Percentiles rank a stretch among this genome's conserved stretches.
These are phyloP conservation scores for Hydractinia echinata DNA, from an alignment of 30 jellyfish, hydroid and myxozoan genomes.

Conservation along the genomic window DNA sequence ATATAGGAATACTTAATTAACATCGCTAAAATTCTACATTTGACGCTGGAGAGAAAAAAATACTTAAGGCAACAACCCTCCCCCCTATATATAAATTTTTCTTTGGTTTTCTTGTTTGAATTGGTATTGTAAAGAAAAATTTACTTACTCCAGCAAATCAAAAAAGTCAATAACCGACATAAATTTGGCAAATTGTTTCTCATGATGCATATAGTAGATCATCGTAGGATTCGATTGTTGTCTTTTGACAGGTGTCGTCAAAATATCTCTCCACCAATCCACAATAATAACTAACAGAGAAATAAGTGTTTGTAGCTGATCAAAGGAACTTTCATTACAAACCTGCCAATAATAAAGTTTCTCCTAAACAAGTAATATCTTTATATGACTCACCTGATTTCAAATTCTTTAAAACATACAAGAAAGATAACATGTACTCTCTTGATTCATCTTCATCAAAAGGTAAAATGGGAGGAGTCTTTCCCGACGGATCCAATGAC, in stretches of 20 bases:
- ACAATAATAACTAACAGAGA: slow-evolving; percentile 64
- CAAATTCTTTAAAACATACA: slow-evolving; percentile 65
- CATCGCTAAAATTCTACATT: too few species aligned
- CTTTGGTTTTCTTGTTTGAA: too few species aligned
- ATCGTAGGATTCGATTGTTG: slow-evolving; percentile 87
- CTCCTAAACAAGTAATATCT: not conserved
- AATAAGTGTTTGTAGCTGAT: not conserved
- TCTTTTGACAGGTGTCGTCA: slow-evolving; percentile 73
- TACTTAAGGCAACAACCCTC: too few species aligned
- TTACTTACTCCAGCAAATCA: slow-evolving; percentile 85
- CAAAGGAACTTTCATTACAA: too few species aligned
- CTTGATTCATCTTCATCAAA: slow-evolving; percentile 90
- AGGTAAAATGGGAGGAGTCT: slow-evolving; percentile 53
- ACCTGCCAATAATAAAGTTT: not conserved
- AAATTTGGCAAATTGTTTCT: slow-evolving; percentile 83
- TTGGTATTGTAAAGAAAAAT: not conserved
- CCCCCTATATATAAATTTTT: too few species aligned
- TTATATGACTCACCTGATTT: slow-evolving; percentile 56
- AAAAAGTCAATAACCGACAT: slow-evolving; percentile 88
- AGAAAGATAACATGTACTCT: slow-evolving; percentile 69
- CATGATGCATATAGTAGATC: slow-evolving; percentile 69
- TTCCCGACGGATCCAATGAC: slow-evolving; percentile 55
- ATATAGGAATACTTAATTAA: too few species aligned
- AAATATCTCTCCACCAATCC: slow-evolving; percentile 97
- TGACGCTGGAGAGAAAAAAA: too few species aligned